Evolutionary conservation across 1,140 invertebrate genomes (phyloP).

Genomic region (Thrips palmi): DNA sequence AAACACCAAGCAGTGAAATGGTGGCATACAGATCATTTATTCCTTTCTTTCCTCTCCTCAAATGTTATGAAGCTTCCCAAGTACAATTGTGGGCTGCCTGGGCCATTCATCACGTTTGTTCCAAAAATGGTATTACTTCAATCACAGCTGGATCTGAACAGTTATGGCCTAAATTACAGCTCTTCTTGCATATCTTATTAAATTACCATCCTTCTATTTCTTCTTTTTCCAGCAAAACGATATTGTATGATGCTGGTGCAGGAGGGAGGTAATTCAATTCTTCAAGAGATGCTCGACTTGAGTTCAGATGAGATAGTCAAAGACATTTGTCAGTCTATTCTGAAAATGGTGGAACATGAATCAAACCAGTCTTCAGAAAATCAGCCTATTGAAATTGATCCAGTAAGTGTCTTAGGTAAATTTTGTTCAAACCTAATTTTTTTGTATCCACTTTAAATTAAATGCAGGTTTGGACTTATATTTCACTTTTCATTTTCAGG

Average conservation of each 20-base stretch:
- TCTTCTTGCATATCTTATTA: neutral
- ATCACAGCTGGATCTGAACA: conserved; percentile 5
- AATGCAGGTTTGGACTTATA: too few species aligned
- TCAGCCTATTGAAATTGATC: too few species aligned
- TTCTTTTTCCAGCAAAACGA: conserved; percentile 35
- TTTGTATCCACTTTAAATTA: too few species aligned
- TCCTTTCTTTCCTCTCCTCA: conserved; percentile 54
- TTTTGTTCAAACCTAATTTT: too few species aligned
- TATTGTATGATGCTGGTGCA: conserved; percentile 52
- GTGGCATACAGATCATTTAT: conserved; percentile 67
- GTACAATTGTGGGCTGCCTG: conserved; percentile 69
- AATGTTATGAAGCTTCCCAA: conserved; percentile 35
- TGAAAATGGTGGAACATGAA: too few species aligned
- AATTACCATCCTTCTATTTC: neutral
- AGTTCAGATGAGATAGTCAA: conserved; percentile 21
- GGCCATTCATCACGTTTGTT: conserved; percentile 69
- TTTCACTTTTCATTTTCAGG: too few species aligned
- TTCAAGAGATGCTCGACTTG: conserved; percentile 25
- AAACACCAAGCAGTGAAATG: conserved; percentile 58
- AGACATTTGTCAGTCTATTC: conserved; percentile 15
- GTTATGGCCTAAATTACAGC: conserved; percentile 3
- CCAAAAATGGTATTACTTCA: conserved; percentile 46
- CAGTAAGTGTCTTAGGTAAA: too few species aligned
- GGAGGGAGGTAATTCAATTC: conserved; percentile 37
- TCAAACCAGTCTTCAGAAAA: too few species aligned